Evolutionary conservation across 2,888 invertebrate genomes (phyloP).

Genomic region (Drosophila pullipes): DNA sequence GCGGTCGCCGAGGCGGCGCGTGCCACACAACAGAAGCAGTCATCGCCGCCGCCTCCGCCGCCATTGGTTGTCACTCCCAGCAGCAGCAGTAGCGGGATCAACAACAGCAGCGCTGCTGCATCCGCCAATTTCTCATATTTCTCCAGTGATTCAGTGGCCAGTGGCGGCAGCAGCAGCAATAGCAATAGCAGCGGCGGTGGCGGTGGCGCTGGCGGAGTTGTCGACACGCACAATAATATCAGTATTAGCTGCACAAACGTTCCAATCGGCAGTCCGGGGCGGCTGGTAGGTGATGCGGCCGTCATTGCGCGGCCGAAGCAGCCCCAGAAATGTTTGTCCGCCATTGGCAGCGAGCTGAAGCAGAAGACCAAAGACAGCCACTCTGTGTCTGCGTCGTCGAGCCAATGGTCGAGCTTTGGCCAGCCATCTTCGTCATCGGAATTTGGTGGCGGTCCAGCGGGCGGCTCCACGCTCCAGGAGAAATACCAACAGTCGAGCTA

Average conservation of each 20-base stretch:
- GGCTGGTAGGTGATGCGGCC: conserved; percentile 81
- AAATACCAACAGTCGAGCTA: conserved; percentile 84
- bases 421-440: conserved; percentile 41
- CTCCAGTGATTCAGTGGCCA: conserved; percentile 66
- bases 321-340: conserved; percentile 81
- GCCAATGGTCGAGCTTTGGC: conserved; percentile 67
- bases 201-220: conserved; percentile 38
- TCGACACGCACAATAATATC: conserved; percentile 81
- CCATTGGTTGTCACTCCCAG: conserved; percentile 26
- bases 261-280: conserved; percentile 60
- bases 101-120: conserved; percentile 14
- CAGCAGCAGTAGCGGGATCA: conserved; percentile 14
- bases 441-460: conserved; percentile 33
- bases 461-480: conserved; percentile 75
- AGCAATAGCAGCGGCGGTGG: conserved; percentile 43
- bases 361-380: conserved; percentile 83
- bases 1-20: conserved; percentile 81
- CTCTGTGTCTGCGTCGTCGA: conserved; percentile 45
- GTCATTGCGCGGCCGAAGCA: conserved; percentile 80
- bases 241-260: conserved; percentile 83
- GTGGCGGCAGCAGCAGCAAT: conserved; percentile 39
- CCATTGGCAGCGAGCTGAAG: conserved; percentile 85
- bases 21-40: conserved; percentile 70
- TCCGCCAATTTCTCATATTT: conserved; percentile 80
- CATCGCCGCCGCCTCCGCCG: conserved; percentile 26